A percentile compares a stretch with the other conserved stretches of the same genome.
These are phyloP conservation scores for Dorcus parallelipipedus DNA, from an alignment of 2,888 invertebrate species.

Conservation along the genomic window DNA sequence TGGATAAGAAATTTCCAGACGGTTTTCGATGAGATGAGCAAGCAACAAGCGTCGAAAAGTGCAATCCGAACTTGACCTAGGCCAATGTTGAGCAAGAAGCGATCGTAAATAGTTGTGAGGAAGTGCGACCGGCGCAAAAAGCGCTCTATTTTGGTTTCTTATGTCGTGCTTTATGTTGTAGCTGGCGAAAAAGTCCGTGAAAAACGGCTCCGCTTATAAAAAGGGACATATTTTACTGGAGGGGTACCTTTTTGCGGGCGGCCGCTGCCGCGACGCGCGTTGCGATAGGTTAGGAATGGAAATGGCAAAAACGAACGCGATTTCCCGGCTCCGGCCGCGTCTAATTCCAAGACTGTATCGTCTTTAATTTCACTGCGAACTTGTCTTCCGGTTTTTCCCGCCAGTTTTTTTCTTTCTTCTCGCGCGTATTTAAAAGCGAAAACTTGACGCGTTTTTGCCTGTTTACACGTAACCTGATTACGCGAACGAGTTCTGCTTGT, in stretches of 20 bases:
- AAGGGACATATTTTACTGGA: conserved; percentile 40
- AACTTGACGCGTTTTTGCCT: too few species aligned
- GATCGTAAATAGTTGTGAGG: conserved; percentile 25
- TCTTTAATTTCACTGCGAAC: too few species aligned
- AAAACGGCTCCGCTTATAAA: conserved; percentile 36
- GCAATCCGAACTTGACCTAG: conserved; percentile 16
- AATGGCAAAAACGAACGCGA: conserved; percentile 22
- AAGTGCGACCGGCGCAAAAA: conserved; percentile 32
- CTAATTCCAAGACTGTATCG: too few species aligned
- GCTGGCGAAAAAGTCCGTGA: conserved; percentile 26
- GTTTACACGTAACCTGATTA: too few species aligned
- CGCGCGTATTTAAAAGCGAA: too few species aligned
- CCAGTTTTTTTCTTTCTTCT: too few species aligned
- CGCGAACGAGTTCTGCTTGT: too few species aligned
- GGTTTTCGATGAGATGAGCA: too few species aligned
- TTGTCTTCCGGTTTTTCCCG: too few species aligned
- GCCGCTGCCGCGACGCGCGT: conserved; percentile 6
- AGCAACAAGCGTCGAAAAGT: not conserved
- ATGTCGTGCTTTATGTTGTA: conserved; percentile 20
- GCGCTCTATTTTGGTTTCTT: conserved; percentile 47
- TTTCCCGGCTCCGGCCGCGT: conserved; percentile 17
- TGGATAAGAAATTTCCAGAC: too few species aligned
- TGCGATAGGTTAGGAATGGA: conserved; percentile 27
- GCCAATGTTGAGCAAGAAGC: conserved; percentile 11
- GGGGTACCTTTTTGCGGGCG: conserved; percentile 35